These are phyloP conservation scores for Anguilla japonica DNA, from an alignment of 2,113 vertebrate species.

Conservation along the genomic window DNA sequence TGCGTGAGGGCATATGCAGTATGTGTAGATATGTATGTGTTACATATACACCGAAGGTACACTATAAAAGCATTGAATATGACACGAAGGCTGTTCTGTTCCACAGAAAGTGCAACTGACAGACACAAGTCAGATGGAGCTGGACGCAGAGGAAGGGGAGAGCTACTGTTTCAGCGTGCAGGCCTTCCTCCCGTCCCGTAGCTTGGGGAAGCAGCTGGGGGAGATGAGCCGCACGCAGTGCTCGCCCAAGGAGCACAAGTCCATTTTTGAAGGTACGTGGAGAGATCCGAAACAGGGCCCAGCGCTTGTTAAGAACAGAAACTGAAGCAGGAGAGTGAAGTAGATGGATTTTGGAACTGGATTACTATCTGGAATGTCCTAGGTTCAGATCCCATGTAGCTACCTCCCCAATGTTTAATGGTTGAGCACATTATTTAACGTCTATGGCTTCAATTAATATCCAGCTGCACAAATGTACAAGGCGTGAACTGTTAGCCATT, in stretches of 20 bases:
- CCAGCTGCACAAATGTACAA: neutral
- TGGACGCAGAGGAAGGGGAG: slow-evolving; percentile 69
- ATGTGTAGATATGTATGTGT: neutral
- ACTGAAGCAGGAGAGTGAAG: neutral
- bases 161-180: slow-evolving; percentile 85
- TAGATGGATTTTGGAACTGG: neutral
- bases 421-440: neutral
- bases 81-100: slow-evolving; percentile 14
- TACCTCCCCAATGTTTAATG: neutral
- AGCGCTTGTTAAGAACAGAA: too few relatives aligned
- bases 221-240: slow-evolving; percentile 69
- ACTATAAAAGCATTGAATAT: neutral
- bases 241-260: neutral
- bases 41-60: neutral
- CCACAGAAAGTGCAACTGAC: slow-evolving; percentile 69
- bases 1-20: too few relatives aligned
- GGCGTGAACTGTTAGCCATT: neutral
- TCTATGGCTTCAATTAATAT: neutral
- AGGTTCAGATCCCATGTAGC: neutral
- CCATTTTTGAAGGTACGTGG: slow-evolving; percentile 36
- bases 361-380: neutral
- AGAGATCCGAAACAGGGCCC: neutral
- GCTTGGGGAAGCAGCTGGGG: slow-evolving; percentile 56
- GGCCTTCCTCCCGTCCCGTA: slow-evolving; percentile 69
- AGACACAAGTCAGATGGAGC: slow-evolving; percentile 52